Percentiles rank a stretch among this genome's conserved stretches.
Evolutionary conservation across 2,888 invertebrate genomes (phyloP).

Genomic region (Diarsia mendica): DNA sequence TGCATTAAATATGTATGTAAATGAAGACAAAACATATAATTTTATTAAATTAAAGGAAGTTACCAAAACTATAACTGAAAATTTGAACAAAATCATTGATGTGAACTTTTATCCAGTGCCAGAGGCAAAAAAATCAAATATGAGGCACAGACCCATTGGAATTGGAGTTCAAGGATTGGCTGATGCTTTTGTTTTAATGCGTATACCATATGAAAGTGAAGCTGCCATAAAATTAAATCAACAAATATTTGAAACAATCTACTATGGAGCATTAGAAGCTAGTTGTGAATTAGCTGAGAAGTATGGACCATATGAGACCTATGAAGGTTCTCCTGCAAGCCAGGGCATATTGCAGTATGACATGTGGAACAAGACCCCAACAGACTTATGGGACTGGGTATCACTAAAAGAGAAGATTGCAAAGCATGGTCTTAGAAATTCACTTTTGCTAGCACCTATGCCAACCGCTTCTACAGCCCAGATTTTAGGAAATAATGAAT

Average conservation of each 20-base stretch:
- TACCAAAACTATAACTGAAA: conserved; percentile 96
- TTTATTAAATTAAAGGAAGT: conserved; percentile 96
- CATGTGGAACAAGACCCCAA: conserved; percentile 98
- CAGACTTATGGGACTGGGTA: conserved; percentile 97
- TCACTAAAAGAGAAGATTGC: conserved; percentile 95
- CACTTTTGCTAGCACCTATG: conserved; percentile 98
- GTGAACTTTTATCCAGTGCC: conserved; percentile 98
- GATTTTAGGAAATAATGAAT: conserved; percentile 99
- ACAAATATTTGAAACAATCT: conserved; percentile 99
- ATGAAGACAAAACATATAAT: conserved; percentile 94
- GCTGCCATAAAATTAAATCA: conserved; percentile 96
- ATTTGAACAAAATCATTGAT: conserved; percentile 99
- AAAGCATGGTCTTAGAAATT: conserved; percentile 97
- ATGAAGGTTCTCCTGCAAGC: conserved; percentile 97
- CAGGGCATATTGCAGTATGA: conserved; percentile 99
- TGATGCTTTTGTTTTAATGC: conserved; percentile 98
- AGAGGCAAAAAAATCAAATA: conserved; percentile 96
- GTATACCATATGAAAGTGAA: conserved; percentile 97
- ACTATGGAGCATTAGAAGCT: conserved; percentile 98
- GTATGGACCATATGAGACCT: conserved; percentile 97
- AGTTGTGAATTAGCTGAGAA: conserved; percentile 97
- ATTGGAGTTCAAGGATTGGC: conserved; percentile 99
- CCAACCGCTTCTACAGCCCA: conserved; percentile 99
- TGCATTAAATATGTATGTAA: conserved; percentile 98
- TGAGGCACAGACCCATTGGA: conserved; percentile 95